phyloP scores from a whole-genome alignment of 2,888 invertebrate species.

The Ectemnius cavifrons region DNA sequence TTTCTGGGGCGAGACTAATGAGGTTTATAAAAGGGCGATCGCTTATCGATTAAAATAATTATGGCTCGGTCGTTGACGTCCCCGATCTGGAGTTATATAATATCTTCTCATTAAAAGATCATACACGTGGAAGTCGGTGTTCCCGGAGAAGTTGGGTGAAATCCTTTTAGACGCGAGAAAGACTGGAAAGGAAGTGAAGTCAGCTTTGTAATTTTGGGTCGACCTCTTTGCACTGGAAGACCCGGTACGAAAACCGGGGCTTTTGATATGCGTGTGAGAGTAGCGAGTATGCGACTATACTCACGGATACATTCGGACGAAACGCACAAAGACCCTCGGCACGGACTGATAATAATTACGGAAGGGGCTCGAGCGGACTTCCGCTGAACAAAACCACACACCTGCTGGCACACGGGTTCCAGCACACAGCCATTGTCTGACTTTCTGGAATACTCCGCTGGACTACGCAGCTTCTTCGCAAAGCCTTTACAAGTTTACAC shows the following conservation, averaged over 20 bases:
- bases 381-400: conserved; percentile 58
- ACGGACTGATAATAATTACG: conserved; percentile 65
- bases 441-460: conserved; percentile 19
- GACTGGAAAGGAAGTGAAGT: conserved; percentile 35
- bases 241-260: too few relatives aligned
- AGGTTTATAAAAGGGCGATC: too few relatives aligned
- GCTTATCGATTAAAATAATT: too few relatives aligned
- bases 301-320: conserved; percentile 28
- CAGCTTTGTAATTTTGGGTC: conserved; percentile 46
- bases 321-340: conserved; percentile 51
- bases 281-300: background rate
- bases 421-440: background rate
- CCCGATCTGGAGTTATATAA: background rate
- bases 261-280: too few relatives aligned
- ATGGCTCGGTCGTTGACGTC: too few relatives aligned
- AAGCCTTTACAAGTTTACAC: too few relatives aligned
- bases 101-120: background rate
- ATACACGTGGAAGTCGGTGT: too few relatives aligned
- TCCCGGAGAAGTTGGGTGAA: too few relatives aligned
- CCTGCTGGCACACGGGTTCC: background rate
- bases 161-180: too few relatives aligned
- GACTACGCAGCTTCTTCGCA: background rate
- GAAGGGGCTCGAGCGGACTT: conserved; percentile 69
- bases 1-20: too few relatives aligned
- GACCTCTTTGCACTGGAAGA: conserved; percentile 22